phyloP scores from a whole-genome alignment of 2,113 vertebrate genomes.

The Seriola dumerili region DNA sequence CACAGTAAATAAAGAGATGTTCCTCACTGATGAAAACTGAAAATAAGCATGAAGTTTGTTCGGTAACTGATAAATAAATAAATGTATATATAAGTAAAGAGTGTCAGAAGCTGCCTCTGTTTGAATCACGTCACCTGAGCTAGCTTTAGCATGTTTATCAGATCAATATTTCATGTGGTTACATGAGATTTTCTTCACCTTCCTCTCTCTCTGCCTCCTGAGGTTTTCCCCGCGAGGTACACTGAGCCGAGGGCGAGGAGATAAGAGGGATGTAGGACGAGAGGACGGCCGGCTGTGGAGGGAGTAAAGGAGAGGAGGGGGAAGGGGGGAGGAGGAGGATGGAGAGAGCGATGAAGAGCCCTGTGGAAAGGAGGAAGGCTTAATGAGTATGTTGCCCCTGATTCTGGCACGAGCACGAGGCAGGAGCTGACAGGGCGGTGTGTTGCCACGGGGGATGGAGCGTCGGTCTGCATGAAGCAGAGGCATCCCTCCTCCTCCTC shows the following conservation, averaged over 20 bases:
- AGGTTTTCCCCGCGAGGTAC: conserved; percentile 23
- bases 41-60: too few relatives aligned
- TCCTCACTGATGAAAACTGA: too few relatives aligned
- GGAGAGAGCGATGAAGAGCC: conserved; percentile 29
- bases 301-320: not conserved
- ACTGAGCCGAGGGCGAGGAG: conserved; percentile 8
- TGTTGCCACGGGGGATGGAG: conserved; percentile 47
- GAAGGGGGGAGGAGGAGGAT: not conserved
- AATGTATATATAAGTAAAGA: too few relatives aligned
- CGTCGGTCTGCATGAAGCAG: conserved; percentile 37
- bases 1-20: too few relatives aligned
- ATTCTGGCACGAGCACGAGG: conserved; percentile 48
- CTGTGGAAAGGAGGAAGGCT: conserved; percentile 48
- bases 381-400: conserved; percentile 64
- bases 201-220: conserved; percentile 9
- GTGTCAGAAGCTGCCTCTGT: not conserved
- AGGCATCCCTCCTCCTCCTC: conserved; percentile 35
- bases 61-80: too few relatives aligned
- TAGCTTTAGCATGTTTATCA: not conserved
- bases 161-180: conserved; percentile 43
- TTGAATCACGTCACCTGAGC: not conserved
- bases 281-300: conserved; percentile 25
- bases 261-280: conserved; percentile 38
- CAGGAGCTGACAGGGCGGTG: conserved; percentile 56
- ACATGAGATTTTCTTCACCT: conserved; percentile 18